Evolutionary conservation across 2,888 invertebrate genomes (phyloP), one percentile per base, ranked within the genome.

Genomic region (Anagyrus pseudococci): DNA sequence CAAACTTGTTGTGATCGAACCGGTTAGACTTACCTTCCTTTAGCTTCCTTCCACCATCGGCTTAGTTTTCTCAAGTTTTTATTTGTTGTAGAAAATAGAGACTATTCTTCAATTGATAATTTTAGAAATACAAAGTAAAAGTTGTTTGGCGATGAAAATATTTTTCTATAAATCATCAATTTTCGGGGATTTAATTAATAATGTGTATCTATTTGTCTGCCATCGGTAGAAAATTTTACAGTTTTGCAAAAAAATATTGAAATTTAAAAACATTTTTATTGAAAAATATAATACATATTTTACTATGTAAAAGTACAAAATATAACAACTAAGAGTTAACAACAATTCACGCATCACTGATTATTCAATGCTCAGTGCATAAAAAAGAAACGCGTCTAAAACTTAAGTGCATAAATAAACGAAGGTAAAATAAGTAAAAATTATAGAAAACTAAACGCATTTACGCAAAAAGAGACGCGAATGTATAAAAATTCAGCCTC

Each of bases 221-320:
- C n/a, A n/a, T n/a, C n/a, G n/a, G n/a, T n/a, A n/a, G n/a, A n/a
- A n/a, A n/a, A n/a, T n/a, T n/a, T n/a, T n/a, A n/a, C n/a, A n/a
- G n/a, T n/a, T n/a, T n/a, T n/a, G n/a, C n/a, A n/a, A n/a, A n/a
- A n/a, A n/a, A n/a, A n/a, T n/a, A n/a, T n/a, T n/a, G n/a, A 13
- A 8, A 37, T 37, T 37, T 2, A 2, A 25, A 50, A 3, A 37
- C 1, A 17, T 20, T 52, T 3, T 23, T 48, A 13, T 37, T 44
- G 8, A 20, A 4, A 17, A 43, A 49, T 20, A 37, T n/a, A n/a
- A 59, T 6, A 13, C 20, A 2, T 10, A 46, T 56, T n/a, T n/a
- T n/a, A n/a, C n/a, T n/a, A n/a, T n/a, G n/a, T n/a, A n/a, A 56
- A 52, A 64, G 55, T 64, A 64, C n/a, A 56, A 63, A 44, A 58